These are phyloP conservation scores for Melanchra persicariae DNA, from an alignment of 2,888 invertebrate genomes.

Conservation along the genomic window DNA sequence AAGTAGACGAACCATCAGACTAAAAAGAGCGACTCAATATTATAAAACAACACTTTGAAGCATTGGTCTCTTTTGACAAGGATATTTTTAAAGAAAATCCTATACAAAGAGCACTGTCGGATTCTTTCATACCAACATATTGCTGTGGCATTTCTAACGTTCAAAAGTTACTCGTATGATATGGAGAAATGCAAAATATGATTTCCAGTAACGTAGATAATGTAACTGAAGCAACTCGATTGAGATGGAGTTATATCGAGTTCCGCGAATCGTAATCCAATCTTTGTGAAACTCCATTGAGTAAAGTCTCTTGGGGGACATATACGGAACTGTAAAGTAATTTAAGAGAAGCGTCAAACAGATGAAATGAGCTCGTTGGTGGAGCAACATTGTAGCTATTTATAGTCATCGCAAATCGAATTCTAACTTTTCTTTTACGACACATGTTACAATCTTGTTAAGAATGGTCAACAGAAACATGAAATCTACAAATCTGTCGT, in stretches of 20 bases:
- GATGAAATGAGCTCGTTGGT: constrained; percentile 20
- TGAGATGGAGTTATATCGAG: constrained; percentile 47
- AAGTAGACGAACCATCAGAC: constrained; percentile 32
- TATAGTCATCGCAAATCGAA: constrained; percentile 5
- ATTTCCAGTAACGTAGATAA: constrained; percentile 38
- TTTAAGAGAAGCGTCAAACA: constrained; percentile 40
- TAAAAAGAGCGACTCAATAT: constrained; percentile 23
- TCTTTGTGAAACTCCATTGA: constrained; percentile 47
- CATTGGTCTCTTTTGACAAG: constrained; percentile 14
- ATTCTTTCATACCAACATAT: constrained; percentile 39
- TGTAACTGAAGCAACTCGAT: constrained; percentile 31
- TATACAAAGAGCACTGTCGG: constrained; percentile 17
- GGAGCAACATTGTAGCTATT: constrained; percentile 11
- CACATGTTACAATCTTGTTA: neutral
- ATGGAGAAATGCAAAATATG: constrained; percentile 38
- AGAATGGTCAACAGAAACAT: neutral
- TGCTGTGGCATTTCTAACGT: constrained; percentile 11
- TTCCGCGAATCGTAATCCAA: constrained; percentile 57
- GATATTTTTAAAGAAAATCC: constrained; percentile 25
- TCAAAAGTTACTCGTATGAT: constrained; percentile 9
- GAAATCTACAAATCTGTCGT: neutral
- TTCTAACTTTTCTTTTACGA: neutral
- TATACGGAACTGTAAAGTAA: constrained; percentile 47
- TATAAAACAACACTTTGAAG: constrained; percentile 38
- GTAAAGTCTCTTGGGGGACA: constrained; percentile 27